Conservation (phyloP, 2,888 invertebrate genomes). For the Syrista parreyssii region DNA sequence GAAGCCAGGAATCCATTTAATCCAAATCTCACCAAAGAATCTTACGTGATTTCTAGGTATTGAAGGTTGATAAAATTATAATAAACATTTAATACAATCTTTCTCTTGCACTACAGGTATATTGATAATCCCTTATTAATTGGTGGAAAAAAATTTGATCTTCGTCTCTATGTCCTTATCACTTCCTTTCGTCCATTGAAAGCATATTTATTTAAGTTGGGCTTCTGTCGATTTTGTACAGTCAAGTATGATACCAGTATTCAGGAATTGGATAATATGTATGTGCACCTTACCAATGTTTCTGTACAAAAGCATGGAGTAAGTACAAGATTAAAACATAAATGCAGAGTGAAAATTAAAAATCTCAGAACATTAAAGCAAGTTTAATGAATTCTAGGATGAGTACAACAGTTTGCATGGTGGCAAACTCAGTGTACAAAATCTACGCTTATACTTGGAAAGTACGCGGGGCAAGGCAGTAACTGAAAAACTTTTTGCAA, state of each 20-base stretch:
- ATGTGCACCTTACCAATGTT: slow-evolving; percentile 95
- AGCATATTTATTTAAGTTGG: slow-evolving; percentile 91
- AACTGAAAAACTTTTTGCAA: slow-evolving; percentile 88
- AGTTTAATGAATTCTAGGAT: slow-evolving; percentile 69
- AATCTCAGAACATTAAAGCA: slow-evolving; percentile 26
- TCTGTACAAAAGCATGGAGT: slow-evolving; percentile 98
- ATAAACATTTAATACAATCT: slow-evolving; percentile 2
- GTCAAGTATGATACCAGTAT: slow-evolving; percentile 93
- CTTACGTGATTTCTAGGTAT: slow-evolving; percentile 93
- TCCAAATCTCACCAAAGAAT: slow-evolving; percentile 86
- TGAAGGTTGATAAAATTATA: slow-evolving; percentile 39
- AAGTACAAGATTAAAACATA: slow-evolving; percentile 51
- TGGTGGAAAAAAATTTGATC: slow-evolving; percentile 96
- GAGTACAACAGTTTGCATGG: slow-evolving; percentile 95
- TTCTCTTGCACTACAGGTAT: slow-evolving; percentile 69
- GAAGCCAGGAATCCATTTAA: slow-evolving; percentile 89
- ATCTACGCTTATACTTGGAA: slow-evolving; percentile 89
- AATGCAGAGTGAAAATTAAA: neutral
- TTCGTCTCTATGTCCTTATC: slow-evolving; percentile 91
- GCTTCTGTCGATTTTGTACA: slow-evolving; percentile 96
- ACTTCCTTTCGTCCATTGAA: slow-evolving; percentile 94
- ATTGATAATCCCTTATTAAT: slow-evolving; percentile 95
- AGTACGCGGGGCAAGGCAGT: slow-evolving; percentile 90
- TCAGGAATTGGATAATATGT: slow-evolving; percentile 90
- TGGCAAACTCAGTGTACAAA: slow-evolving; percentile 94